These are phyloP conservation scores for Manis javanica DNA, from an alignment of 2,797 vertebrate species.

Conservation along the genomic window DNA sequence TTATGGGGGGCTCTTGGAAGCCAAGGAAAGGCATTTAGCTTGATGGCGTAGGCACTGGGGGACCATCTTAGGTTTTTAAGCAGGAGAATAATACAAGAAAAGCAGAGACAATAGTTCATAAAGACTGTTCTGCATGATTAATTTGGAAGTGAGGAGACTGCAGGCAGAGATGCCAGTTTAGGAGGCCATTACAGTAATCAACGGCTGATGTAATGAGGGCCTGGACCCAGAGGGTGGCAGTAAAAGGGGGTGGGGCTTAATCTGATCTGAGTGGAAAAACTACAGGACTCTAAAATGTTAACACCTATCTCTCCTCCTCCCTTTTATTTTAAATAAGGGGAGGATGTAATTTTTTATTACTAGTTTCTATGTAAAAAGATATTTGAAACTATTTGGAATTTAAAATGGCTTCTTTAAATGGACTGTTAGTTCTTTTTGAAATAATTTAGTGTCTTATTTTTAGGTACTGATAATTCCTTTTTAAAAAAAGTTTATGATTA, in stretches of 20 bases:
- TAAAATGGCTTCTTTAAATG: slow-evolving; percentile 53
- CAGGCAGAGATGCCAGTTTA: slow-evolving; percentile 10
- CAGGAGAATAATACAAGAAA: slow-evolving; percentile 32
- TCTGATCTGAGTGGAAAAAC: neutral
- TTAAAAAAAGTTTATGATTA: slow-evolving; percentile 28
- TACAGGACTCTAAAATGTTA: neutral
- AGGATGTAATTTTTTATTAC: neutral
- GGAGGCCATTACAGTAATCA: slow-evolving; percentile 16
- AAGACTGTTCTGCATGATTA: slow-evolving; percentile 56
- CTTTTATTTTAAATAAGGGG: slow-evolving; percentile 1
- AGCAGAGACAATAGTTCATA: slow-evolving; percentile 44
- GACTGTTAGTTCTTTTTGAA: slow-evolving; percentile 50
- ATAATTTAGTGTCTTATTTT: slow-evolving; percentile 47
- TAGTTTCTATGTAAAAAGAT: slow-evolving; percentile 33
- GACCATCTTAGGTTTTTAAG: slow-evolving; percentile 55
- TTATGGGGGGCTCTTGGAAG: slow-evolving; percentile 53
- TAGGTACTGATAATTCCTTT: slow-evolving; percentile 27
- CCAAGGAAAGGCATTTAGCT: slow-evolving; percentile 61
- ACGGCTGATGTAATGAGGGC: neutral
- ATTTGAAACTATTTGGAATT: slow-evolving; percentile 53
- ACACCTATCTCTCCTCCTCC: neutral
- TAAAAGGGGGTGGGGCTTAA: neutral
- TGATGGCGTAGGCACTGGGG: slow-evolving; percentile 37
- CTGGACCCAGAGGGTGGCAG: neutral
- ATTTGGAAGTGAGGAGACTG: slow-evolving; percentile 40